phyloP scores from a whole-genome alignment of 2,797 vertebrate species.

The Trachops cirrhosus region DNA sequence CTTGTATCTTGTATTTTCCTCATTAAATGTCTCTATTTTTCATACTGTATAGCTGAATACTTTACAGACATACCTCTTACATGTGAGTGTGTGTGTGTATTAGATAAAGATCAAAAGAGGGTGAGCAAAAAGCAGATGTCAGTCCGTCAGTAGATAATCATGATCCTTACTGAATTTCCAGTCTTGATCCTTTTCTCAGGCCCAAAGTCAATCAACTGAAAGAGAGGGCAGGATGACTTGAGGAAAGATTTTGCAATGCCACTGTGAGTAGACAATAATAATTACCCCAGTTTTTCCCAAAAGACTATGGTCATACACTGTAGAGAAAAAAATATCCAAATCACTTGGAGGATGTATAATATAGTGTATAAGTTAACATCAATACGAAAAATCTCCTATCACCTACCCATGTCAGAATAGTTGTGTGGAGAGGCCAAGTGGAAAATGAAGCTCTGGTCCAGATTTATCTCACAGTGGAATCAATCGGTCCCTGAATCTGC shows the following conservation, averaged over 20 bases:
- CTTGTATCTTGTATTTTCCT: background rate
- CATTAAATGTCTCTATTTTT: background rate
- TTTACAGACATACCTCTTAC: background rate
- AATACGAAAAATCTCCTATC: background rate
- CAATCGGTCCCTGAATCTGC: background rate
- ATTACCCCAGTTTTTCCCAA: background rate
- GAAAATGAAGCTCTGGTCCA: background rate
- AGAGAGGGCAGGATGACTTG: background rate
- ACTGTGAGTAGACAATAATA: background rate
- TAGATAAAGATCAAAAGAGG: background rate
- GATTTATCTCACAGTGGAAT: background rate
- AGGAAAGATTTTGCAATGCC: background rate
- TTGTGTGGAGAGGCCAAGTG: background rate
- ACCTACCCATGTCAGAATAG: background rate
- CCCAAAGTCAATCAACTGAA: background rate
- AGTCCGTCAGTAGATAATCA: background rate
- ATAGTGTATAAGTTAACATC: background rate
- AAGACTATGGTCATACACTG: background rate
- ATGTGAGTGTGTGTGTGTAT: background rate
- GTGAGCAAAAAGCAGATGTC: background rate
- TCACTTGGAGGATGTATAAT: background rate
- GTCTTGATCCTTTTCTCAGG: background rate
- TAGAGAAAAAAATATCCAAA: background rate
- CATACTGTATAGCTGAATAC: background rate
- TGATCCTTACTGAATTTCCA: background rate